These are phyloP conservation scores for Megalonaias nervosa DNA, from an alignment of 1,140 invertebrate species.

Conservation along the genomic window DNA sequence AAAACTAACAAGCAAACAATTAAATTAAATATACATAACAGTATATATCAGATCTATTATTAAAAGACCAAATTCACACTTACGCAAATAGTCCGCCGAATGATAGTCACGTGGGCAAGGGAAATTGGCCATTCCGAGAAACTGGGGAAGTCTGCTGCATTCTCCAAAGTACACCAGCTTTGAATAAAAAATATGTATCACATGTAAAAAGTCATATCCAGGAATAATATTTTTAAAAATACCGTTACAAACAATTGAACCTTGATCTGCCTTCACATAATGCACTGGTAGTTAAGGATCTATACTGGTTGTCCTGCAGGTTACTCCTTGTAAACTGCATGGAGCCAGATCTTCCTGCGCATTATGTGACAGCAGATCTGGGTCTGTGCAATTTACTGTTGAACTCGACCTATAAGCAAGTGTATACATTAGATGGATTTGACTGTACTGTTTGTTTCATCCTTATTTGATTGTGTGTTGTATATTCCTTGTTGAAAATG, in stretches of 20 bases:
- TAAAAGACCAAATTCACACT: slow-evolving; percentile 1
- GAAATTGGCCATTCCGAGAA: neutral
- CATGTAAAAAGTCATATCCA: slow-evolving; percentile 3
- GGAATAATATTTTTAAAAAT: slow-evolving; percentile 1
- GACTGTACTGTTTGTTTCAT: no score
- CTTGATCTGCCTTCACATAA: no score
- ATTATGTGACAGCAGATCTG: no score
- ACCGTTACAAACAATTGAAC: neutral
- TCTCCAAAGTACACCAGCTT: slow-evolving; percentile 5
- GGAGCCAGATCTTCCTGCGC: no score
- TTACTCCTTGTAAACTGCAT: neutral
- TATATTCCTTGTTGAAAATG: no score
- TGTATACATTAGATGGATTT: no score
- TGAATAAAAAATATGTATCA: neutral
- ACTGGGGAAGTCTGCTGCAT: neutral
- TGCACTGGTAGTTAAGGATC: neutral
- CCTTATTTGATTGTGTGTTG: no score
- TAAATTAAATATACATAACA: no score
- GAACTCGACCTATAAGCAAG: no score
- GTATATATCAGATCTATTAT: neutral
- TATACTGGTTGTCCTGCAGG: neutral
- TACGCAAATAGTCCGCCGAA: slow-evolving; percentile 10
- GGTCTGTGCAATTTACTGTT: no score
- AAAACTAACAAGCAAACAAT: no score
- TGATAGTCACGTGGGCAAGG: neutral